Conservation (phyloP, 1,140 invertebrate species). For the Paraescarpia echinospica region DNA sequence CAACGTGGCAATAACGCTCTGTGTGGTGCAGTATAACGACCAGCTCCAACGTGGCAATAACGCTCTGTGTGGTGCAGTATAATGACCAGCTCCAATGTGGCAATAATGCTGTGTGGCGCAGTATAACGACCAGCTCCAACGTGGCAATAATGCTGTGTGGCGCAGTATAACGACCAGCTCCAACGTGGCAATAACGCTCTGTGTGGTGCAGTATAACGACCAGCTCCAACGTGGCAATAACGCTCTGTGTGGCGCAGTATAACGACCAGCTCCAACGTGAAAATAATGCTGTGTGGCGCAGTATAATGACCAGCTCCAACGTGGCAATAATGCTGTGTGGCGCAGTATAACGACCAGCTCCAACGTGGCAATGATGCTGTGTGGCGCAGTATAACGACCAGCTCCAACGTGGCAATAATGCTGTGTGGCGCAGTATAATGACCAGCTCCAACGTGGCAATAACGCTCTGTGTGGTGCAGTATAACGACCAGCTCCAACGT, state of each 20-base stretch:
- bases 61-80: background rate
- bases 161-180: too few species aligned
- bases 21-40: too few species aligned
- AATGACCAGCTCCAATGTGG: background rate
- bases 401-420: background rate
- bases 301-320: background rate
- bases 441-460: background rate
- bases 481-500: background rate
- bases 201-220: too few species aligned
- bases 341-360: too few species aligned
- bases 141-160: background rate
- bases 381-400: too few species aligned
- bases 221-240: background rate
- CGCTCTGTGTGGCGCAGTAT: background rate
- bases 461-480: background rate
- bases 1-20: background rate
- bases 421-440: too few species aligned
- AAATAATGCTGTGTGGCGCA: background rate
- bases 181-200: background rate
- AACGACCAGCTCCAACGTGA: background rate
- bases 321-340: background rate
- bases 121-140: background rate
- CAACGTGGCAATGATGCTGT: background rate
- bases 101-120: background rate
- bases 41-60: background rate